phyloP scores from a whole-genome alignment of 2,797 vertebrate genomes.

The Galago senegalensis region DNA sequence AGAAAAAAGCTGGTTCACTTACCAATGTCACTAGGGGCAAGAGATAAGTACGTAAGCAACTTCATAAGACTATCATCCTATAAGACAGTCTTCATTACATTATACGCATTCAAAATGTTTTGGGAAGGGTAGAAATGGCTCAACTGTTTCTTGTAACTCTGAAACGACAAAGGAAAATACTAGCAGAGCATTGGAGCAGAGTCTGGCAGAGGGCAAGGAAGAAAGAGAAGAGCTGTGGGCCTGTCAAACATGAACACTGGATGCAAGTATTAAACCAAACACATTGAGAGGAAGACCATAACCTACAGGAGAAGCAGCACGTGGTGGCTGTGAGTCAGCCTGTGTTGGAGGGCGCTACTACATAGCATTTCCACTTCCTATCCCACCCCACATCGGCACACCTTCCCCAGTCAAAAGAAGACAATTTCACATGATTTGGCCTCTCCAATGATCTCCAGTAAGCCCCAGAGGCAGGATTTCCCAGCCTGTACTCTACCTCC shows the following conservation, averaged over 20 bases:
- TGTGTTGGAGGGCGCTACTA: accelerated
- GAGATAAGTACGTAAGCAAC: no score
- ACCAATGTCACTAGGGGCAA: accelerated
- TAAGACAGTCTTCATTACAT: accelerated
- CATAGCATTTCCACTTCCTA: accelerated
- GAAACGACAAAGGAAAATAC: neutral
- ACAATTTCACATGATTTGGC: neutral
- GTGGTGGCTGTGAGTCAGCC: no score
- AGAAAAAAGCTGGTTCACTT: neutral
- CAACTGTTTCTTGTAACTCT: neutral
- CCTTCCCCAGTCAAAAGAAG: neutral
- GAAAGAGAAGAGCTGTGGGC: neutral
- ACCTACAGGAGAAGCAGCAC: neutral
- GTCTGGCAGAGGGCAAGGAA: neutral
- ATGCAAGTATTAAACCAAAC: no score
- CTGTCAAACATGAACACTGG: accelerated
- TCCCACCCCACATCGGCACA: accelerated
- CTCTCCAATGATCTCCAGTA: neutral
- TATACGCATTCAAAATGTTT: neutral
- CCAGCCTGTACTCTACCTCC: neutral
- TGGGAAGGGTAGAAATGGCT: neutral
- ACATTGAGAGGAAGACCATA: accelerated
- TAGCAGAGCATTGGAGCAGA: neutral
- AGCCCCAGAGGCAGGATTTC: no score
- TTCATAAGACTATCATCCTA: accelerated